Conservation (phyloP, 2,797 vertebrate genomes). For the Gymnothorax reevesii region DNA sequence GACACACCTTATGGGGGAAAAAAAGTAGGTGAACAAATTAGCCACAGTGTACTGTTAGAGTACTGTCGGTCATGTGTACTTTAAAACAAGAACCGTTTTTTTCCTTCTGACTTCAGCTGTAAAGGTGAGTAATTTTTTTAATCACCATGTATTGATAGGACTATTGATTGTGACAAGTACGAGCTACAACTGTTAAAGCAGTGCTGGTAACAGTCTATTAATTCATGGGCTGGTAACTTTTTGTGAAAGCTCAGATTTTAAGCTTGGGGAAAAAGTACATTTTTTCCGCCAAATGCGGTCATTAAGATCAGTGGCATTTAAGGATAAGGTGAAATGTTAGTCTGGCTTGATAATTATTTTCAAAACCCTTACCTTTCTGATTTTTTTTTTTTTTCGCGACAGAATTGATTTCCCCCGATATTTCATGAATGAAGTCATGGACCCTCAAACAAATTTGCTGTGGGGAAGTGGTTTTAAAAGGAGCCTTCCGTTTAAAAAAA, state of each 20-base stretch:
- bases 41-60: neutral
- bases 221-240: neutral
- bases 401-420: no score
- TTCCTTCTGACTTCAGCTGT: conserved; percentile 14
- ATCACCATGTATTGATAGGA: neutral
- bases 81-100: neutral
- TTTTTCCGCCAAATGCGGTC: neutral
- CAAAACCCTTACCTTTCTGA: neutral
- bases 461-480: no score
- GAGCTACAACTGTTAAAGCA: neutral
- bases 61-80: neutral
- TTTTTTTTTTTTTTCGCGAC: neutral
- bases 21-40: conserved; percentile 27
- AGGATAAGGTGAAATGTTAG: neutral
- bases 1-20: conserved; percentile 45
- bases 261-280: neutral
- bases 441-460: no score
- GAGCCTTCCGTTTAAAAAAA: no score
- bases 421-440: no score
- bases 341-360: neutral
- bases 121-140: conserved; percentile 31
- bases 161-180: neutral
- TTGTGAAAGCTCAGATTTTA: neutral
- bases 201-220: neutral
- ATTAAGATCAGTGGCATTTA: neutral